phyloP scores from a whole-genome alignment of 1,140 invertebrate genomes.

The Philaenus spumarius region DNA sequence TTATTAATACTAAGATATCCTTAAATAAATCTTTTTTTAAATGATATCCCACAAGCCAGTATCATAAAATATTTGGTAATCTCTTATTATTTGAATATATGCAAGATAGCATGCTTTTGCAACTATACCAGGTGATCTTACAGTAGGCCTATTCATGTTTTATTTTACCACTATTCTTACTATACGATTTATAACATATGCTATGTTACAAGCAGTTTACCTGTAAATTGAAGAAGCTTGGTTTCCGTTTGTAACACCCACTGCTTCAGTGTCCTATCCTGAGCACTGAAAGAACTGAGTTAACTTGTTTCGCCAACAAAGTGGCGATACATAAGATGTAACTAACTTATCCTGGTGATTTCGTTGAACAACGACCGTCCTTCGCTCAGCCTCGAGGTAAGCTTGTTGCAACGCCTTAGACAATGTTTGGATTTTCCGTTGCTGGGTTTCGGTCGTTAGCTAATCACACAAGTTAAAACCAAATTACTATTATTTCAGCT shows the following conservation, averaged over 20 bases:
- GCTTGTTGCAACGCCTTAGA: constrained; percentile 50
- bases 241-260: constrained; percentile 10
- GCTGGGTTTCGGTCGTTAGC: constrained; percentile 43
- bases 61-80: too few relatives aligned
- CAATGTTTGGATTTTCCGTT: constrained; percentile 45
- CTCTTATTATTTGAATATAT: too few relatives aligned
- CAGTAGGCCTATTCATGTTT: too few relatives aligned
- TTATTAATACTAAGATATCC: too few relatives aligned
- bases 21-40: too few relatives aligned
- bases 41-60: too few relatives aligned
- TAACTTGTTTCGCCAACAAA: constrained; percentile 49
- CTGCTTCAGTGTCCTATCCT: constrained; percentile 14
- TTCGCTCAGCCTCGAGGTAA: constrained; percentile 48
- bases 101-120: too few relatives aligned
- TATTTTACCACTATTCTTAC: too few relatives aligned
- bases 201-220: too few relatives aligned
- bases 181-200: too few relatives aligned
- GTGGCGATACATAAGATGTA: constrained; percentile 51
- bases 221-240: neutral
- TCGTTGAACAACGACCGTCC: constrained; percentile 48
- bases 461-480: constrained; percentile 29
- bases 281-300: constrained; percentile 3
- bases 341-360: constrained; percentile 55
- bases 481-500: too few relatives aligned
- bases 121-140: too few relatives aligned